Evolutionary conservation across 2,888 invertebrate species (phyloP).

Genomic region (Fabriciana adippe): DNA sequence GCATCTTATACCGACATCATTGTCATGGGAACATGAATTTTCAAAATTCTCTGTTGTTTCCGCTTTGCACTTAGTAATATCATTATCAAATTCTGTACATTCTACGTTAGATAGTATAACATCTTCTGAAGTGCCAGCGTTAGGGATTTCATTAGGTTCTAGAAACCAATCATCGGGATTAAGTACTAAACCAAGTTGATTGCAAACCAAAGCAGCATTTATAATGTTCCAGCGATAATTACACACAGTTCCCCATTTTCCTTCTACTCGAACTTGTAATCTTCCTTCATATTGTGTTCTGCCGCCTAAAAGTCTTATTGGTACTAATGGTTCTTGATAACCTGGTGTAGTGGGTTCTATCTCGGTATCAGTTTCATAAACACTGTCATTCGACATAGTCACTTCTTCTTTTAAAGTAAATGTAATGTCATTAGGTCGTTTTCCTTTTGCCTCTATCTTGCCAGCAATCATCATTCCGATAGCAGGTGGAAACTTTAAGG

Average conservation of each 20-base stretch:
- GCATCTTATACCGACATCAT: conserved; percentile 94
- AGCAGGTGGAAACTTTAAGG: conserved; percentile 93
- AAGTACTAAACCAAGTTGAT: conserved; percentile 95
- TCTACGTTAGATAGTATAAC: conserved; percentile 93
- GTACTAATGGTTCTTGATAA: conserved; percentile 84
- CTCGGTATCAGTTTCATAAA: conserved; percentile 82
- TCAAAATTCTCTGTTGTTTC: conserved; percentile 91
- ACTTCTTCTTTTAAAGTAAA: conserved; percentile 91
- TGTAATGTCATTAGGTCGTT: conserved; percentile 89
- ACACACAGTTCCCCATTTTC: conserved; percentile 98
- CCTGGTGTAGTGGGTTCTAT: conserved; percentile 83
- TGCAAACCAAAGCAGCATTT: conserved; percentile 96
- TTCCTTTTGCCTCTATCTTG: conserved; percentile 91
- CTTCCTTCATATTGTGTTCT: conserved; percentile 92
- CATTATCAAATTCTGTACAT: conserved; percentile 94
- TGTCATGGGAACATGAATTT: conserved; percentile 92
- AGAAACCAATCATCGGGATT: conserved; percentile 96
- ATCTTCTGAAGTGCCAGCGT: conserved; percentile 88
- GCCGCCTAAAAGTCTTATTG: conserved; percentile 92
- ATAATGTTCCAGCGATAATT: conserved; percentile 97
- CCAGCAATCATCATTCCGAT: conserved; percentile 99
- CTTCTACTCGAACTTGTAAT: conserved; percentile 90
- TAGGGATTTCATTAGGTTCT: conserved; percentile 91
- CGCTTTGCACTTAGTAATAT: conserved; percentile 92
- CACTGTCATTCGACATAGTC: conserved; percentile 84